Percentiles rank a stretch among this genome's conserved stretches.
These are phyloP conservation scores for Sminthurinus aureus DNA, from an alignment of 2,888 invertebrate genomes.

Conservation along the genomic window DNA sequence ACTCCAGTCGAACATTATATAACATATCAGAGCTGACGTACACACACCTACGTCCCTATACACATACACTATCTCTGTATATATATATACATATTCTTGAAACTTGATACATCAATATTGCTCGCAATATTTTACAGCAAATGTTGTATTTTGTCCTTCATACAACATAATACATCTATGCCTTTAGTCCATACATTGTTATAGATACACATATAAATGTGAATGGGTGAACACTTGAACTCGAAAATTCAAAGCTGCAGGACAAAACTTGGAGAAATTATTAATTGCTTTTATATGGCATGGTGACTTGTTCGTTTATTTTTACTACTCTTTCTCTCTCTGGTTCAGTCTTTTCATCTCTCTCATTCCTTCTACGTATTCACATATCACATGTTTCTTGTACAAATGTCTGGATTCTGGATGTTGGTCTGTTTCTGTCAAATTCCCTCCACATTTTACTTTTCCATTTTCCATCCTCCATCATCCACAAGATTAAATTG, in stretches of 20 bases:
- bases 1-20: too few relatives aligned
- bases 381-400: too few relatives aligned
- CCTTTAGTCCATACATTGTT: too few relatives aligned
- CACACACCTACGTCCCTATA: not conserved
- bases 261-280: not conserved
- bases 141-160: too few relatives aligned
- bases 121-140: too few relatives aligned
- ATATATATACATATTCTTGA: not conserved
- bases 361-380: not conserved
- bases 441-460: too few relatives aligned
- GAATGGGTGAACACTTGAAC: too few relatives aligned
- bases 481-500: constrained; percentile 18
- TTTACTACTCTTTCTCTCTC: not conserved
- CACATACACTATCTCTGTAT: not conserved
- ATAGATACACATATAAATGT: not conserved
- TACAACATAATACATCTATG: too few relatives aligned
- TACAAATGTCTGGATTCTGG: too few relatives aligned
- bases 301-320: not conserved
- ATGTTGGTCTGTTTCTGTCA: too few relatives aligned
- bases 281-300: not conserved
- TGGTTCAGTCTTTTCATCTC: not conserved
- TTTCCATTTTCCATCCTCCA: not conserved
- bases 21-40: too few relatives aligned
- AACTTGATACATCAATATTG: not conserved
- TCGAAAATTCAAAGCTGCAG: too few relatives aligned